phyloP scores from a whole-genome alignment of 1,140 invertebrate species.

The Bombus picipes region DNA sequence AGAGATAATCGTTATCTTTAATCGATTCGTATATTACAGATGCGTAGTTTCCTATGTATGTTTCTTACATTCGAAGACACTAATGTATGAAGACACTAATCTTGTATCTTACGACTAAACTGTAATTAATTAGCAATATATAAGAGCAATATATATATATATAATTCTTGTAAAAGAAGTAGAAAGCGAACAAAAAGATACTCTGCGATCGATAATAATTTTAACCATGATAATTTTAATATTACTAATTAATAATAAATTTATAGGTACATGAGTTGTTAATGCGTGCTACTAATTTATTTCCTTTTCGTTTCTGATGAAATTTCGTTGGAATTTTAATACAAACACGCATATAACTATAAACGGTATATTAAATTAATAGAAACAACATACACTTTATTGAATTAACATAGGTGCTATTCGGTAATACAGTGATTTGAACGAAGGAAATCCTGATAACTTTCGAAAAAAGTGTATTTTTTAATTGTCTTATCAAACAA shows the following conservation, averaged over 20 bases:
- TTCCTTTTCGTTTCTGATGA: not conserved
- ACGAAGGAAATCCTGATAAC: not conserved
- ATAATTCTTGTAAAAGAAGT: not conserved
- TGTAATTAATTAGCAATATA: not conserved
- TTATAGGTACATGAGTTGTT: slow-evolving; percentile 18
- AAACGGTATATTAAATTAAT: not conserved
- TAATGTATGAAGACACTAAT: not conserved
- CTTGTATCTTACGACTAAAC: not conserved
- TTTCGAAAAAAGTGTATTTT: not conserved
- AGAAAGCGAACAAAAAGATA: not conserved
- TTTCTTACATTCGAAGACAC: not conserved
- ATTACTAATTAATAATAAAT: slow-evolving; percentile 31
- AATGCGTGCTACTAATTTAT: not conserved
- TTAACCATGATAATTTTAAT: not conserved
- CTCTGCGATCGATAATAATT: slow-evolving; percentile 10
- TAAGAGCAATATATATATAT: too few relatives aligned
- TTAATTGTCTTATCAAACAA: slow-evolving; percentile 27
- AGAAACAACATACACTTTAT: not conserved
- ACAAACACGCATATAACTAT: too few relatives aligned
- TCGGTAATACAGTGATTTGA: not conserved
- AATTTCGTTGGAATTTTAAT: not conserved
- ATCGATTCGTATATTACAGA: not conserved
- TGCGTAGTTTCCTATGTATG: not conserved
- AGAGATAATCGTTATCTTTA: not conserved
- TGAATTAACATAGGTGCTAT: not conserved